Evolutionary conservation across 2,888 invertebrate species (phyloP).

Genomic region (Acleris emargana): DNA sequence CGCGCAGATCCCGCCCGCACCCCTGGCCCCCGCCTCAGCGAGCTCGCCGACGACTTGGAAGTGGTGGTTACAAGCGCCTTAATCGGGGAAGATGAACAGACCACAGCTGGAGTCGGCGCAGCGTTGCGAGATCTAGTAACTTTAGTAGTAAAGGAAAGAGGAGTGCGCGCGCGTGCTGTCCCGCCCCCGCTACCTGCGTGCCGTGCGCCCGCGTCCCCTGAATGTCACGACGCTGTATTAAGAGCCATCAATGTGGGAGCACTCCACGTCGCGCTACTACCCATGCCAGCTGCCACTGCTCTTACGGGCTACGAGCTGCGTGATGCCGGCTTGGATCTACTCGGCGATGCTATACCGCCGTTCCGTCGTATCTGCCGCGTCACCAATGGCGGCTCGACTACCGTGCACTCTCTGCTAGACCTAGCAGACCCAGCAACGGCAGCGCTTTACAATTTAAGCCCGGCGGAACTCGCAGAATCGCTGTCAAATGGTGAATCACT

Average conservation of each 20-base stretch:
- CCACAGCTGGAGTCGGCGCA: conserved; percentile 27
- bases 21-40: conserved; percentile 10
- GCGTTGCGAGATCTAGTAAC: conserved; percentile 42
- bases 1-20: conserved; percentile 13
- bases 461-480: conserved; percentile 22
- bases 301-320: conserved; percentile 51
- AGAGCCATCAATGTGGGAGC: conserved; percentile 45
- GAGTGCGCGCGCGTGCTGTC: conserved; percentile 42
- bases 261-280: conserved; percentile 51
- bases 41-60: conserved; percentile 8
- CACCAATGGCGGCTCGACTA: conserved; percentile 41
- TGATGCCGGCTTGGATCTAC: conserved; percentile 60
- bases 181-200: conserved; percentile 39
- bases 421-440: conserved; percentile 51
- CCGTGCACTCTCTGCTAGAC: conserved; percentile 62
- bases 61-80: conserved; percentile 21
- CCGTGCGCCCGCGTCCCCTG: conserved; percentile 42
- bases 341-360: conserved; percentile 60
- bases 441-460: conserved; percentile 45
- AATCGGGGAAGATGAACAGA: conserved; percentile 16
- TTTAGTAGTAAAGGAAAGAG: conserved; percentile 45
- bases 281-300: conserved; percentile 51
- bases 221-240: conserved; percentile 45
- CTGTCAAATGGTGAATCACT: background rate
- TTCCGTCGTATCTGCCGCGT: conserved; percentile 58